Evolutionary conservation across 2,888 invertebrate species (phyloP), one percentile per base, ranked within the genome.

Genomic region (Ariolimax columbianus): DNA sequence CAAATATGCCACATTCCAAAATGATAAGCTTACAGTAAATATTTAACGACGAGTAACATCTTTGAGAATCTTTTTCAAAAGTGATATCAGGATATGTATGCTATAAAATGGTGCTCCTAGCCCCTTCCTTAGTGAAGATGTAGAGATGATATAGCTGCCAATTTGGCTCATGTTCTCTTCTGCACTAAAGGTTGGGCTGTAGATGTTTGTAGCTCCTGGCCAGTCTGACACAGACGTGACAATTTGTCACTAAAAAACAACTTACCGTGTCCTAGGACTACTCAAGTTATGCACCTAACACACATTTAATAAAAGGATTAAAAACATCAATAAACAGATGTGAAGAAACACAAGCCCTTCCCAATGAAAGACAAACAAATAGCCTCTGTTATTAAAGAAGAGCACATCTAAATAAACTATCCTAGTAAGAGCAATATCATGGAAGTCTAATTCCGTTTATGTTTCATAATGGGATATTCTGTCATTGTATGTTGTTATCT

Each of bases 51-150:
- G n/a, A n/a, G n/a, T n/a, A n/a, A n/a, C n/a, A n/a, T 55, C 2
- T 19, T 47, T 47, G 55, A 11, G 6, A n/a, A n/a, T 55, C 14
- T 55, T 17, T 55, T 17, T 55, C 3, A 23, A 23, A 19, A 55
- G 23, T 23, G 17, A 17, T 68, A 36, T 68, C 9, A 0, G 1
- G 19, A 36, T 36, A 9, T 9, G 33, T 33, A 68, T 72, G 23
- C 30, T 43, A 26, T 4, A 11, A 38, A 78, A 63, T 63, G 63
- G 4, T 63, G 63, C 40, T 40, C 63, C 9, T 78, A 63, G 63
- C 63, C 78, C 77, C 78, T 70, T 70, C 80, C 68, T 80, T 70
- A 63, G 55, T 43, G 51, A 47, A 1, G 80, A 17, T 47, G 68
- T 19, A 30, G 47, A 66, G 38, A 68, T 30, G 30, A 68, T n/a